phyloP scores from a whole-genome alignment of 2,888 invertebrate species.

The Adelphocoris suturalis region DNA sequence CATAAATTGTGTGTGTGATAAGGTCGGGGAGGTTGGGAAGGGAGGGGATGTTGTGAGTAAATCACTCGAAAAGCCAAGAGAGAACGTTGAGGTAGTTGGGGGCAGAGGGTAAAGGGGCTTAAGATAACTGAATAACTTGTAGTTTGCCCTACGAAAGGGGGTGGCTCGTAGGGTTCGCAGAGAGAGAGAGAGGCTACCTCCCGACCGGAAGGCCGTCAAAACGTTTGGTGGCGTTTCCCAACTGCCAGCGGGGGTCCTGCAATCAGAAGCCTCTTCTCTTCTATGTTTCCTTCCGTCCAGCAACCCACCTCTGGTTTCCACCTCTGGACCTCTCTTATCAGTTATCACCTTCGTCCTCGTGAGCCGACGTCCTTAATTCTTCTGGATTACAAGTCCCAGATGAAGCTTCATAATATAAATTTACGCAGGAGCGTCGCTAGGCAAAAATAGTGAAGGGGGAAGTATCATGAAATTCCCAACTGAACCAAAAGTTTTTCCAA shows the following conservation, averaged over 20 bases:
- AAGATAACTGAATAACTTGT: constrained; percentile 72
- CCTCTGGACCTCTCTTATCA: constrained; percentile 62
- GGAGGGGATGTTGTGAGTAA: constrained; percentile 68
- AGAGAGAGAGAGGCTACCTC: not conserved
- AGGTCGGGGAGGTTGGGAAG: constrained; percentile 24
- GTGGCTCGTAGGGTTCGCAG: not conserved
- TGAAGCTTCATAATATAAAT: too few species aligned
- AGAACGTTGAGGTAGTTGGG: constrained; percentile 56
- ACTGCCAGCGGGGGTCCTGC: constrained; percentile 62
- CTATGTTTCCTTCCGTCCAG: constrained; percentile 75
- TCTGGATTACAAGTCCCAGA: not conserved
- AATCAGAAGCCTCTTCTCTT: constrained; percentile 68
- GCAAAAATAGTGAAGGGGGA: too few species aligned
- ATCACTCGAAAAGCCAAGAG: constrained; percentile 69
- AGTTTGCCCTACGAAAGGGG: constrained; percentile 73
- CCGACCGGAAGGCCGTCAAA: constrained; percentile 53
- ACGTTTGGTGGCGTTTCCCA: constrained; percentile 73
- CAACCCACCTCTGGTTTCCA: constrained; percentile 74
- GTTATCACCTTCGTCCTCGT: constrained; percentile 23
- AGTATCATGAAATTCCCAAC: too few species aligned
- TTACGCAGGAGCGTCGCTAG: too few species aligned
- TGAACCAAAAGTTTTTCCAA: too few species aligned
- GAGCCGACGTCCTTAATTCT: constrained; percentile 20
- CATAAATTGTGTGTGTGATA: constrained; percentile 74
- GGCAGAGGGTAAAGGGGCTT: constrained; percentile 47